Conservation (phyloP, 2,797 vertebrate species). For the Falco naumanni region DNA sequence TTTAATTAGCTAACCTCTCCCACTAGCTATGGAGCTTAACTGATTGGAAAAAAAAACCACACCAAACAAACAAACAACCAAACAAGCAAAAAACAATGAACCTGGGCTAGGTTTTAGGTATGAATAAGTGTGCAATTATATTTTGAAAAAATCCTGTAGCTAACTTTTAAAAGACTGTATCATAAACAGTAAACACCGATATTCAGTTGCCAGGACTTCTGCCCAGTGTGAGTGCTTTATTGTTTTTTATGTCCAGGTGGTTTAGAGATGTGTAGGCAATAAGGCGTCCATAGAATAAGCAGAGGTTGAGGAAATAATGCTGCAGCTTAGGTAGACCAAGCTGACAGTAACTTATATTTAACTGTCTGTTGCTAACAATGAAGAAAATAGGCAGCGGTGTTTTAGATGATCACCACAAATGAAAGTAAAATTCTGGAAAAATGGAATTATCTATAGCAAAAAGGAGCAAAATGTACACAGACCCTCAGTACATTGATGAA, state of each 20-base stretch:
- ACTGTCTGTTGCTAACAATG: not conserved
- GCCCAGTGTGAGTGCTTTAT: not conserved
- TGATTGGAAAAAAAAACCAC: not conserved
- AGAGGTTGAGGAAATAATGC: not conserved
- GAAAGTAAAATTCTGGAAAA: not conserved
- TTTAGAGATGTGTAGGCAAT: not conserved
- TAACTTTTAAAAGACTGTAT: not conserved
- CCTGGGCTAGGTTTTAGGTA: not conserved
- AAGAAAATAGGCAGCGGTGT: not conserved
- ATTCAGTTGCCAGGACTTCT: not conserved
- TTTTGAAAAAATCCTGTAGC: not conserved
- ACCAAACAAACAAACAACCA: not conserved
- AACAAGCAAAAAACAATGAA: not conserved
- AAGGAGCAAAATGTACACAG: not conserved
- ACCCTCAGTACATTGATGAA: not conserved
- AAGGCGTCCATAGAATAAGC: not conserved
- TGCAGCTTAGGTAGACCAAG: not conserved
- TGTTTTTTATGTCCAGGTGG: not conserved
- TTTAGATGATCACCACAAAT: not conserved
- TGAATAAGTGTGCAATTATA: not conserved
- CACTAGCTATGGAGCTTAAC: not conserved
- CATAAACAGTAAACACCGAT: not conserved
- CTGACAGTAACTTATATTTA: not conserved
- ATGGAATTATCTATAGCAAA: accelerated
- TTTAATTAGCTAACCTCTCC: not conserved